Evolutionary conservation across 2,113 vertebrate genomes (phyloP).

Genomic region (Dolichotis patagonum): DNA sequence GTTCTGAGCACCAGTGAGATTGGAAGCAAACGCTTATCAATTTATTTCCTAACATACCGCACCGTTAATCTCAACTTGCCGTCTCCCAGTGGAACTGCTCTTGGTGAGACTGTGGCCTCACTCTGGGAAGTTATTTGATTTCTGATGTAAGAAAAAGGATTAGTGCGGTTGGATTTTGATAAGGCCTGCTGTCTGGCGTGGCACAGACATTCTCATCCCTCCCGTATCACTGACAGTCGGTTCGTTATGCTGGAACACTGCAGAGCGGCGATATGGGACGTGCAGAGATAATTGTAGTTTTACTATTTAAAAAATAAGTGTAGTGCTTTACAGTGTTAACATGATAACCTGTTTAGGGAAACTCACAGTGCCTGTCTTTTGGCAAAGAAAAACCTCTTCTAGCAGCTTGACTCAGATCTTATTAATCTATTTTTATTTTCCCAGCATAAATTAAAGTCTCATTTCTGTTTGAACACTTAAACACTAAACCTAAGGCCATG

Average conservation of each 20-base stretch:
- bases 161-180: slow-evolving; percentile 84
- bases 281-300: slow-evolving; percentile 70
- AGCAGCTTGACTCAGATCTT: slow-evolving; percentile 30
- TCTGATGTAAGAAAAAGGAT: slow-evolving; percentile 80
- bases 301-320: slow-evolving; percentile 64
- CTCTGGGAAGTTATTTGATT: slow-evolving; percentile 85
- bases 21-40: slow-evolving; percentile 78
- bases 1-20: background rate
- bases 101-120: slow-evolving; percentile 76
- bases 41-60: slow-evolving; percentile 77
- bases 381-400: slow-evolving; percentile 52
- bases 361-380: slow-evolving; percentile 46
- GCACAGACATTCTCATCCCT: slow-evolving; percentile 18
- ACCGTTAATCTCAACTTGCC: slow-evolving; percentile 81
- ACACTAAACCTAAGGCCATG: background rate
- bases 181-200: slow-evolving; percentile 69
- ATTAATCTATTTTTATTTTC: slow-evolving; percentile 56
- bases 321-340: slow-evolving; percentile 50
- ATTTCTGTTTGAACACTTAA: slow-evolving; percentile 59
- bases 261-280: background rate
- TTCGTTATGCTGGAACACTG: slow-evolving; percentile 56
- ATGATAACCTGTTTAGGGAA: slow-evolving; percentile 60
- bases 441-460: slow-evolving; percentile 3
- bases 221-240: background rate
- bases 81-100: slow-evolving; percentile 78